Base-by-base conservation (phyloP, 2,888 invertebrate genomes). In the Papilio demoleus region DNA sequence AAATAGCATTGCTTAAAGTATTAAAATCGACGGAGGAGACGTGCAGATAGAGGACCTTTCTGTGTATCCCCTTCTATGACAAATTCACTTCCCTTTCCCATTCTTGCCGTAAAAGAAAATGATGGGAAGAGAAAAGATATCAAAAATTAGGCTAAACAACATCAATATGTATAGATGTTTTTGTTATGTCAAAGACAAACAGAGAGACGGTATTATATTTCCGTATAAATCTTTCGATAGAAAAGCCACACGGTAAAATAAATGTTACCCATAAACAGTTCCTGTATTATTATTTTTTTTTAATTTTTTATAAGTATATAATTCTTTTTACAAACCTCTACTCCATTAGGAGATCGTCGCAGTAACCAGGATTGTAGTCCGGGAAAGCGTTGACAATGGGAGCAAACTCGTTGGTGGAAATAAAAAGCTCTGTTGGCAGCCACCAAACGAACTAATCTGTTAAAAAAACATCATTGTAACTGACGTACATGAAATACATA, bases 311-410 rank as follows among this genome's bases (percentile, higher is more conserved):
- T 6, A 31, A 31, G 3, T 31, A 6, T 4, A 31, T 31, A 6
- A 31, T 31, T 31, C 6, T 31, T 6, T 6, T 31, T 31, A 70
- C 74, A 79, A 77, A 94, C 94, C 92, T 93, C 93, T 8, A 94
- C 75, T 0, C 88, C 88, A 47, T 85, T 84, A 0, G 92, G 90
- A 2, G 94, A 83, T 40, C 93, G 88, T 19, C 93, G 90, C 71
- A 91, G 83, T 40, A 95, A 81, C 96, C 96, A 96, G 3, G 94
- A 90, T 73, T 95, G 95, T 12, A 96, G 86, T 0, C 95, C 96
- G 11, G 96, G 96, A 80, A 96, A 96, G 76, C 94, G 93, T 80
- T 96, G 96, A 78, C 96, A 96, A 81, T 96, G 96, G 3, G 94
- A 88, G 78, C 96, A 96, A 6, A 94, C 86, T 81, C 94, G 94